These are phyloP conservation scores for Leptobrachium ailaonicum DNA, from an alignment of 2,113 vertebrate genomes.

Conservation along the genomic window DNA sequence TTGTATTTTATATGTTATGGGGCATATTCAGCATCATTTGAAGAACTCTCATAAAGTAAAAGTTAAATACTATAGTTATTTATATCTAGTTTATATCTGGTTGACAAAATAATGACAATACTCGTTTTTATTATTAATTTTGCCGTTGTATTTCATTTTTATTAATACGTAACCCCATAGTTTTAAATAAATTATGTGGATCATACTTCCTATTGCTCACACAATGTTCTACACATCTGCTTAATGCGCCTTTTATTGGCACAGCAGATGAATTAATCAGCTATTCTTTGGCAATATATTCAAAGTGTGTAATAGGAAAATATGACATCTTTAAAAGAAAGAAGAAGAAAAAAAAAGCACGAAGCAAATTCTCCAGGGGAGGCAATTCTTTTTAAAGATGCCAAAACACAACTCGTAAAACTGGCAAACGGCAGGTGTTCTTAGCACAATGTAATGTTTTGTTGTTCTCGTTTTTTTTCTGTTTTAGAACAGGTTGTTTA, in stretches of 20 bases:
- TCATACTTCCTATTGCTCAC: constrained; percentile 55
- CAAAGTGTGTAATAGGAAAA: constrained; percentile 44
- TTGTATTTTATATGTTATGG: too few relatives aligned
- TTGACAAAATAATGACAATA: background rate
- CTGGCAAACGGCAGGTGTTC: constrained; percentile 34
- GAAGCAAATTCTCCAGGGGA: constrained; percentile 22
- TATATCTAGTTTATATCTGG: too few relatives aligned
- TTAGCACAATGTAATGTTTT: background rate
- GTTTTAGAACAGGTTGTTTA: background rate
- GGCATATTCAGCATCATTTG: too few relatives aligned
- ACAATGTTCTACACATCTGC: constrained; percentile 57
- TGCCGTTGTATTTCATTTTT: constrained; percentile 9
- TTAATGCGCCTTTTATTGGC: constrained; percentile 59
- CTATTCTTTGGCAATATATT: constrained; percentile 56
- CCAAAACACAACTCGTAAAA: constrained; percentile 55
- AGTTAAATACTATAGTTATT: too few relatives aligned
- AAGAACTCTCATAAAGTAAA: too few relatives aligned
- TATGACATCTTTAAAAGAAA: constrained; percentile 47
- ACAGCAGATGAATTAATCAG: constrained; percentile 62
- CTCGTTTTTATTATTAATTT: background rate
- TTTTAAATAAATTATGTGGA: constrained; percentile 56
- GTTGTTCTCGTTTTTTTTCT: too few relatives aligned
- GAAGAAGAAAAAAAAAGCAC: background rate
- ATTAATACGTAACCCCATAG: constrained; percentile 51
- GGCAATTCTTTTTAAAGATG: constrained; percentile 46